Base-by-base conservation (phyloP, 53 echinoderm and acorn worm species). In the Arbacia lixula region DNA sequence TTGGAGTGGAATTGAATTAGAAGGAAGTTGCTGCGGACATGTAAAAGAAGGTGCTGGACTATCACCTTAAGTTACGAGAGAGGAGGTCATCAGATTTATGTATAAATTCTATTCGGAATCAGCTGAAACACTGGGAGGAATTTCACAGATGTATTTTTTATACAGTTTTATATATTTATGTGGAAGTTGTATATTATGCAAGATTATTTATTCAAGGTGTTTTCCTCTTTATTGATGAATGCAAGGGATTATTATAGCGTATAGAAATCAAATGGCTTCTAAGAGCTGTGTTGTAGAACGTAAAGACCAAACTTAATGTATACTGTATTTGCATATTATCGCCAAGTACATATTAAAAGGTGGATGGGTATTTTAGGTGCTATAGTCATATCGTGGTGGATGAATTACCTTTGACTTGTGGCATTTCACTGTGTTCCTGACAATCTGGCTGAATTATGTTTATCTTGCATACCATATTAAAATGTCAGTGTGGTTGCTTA, bases 131-230 rank as follows among this genome's bases (percentile, higher is more conserved):
- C 34, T 24, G 11, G 12, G 64, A 64, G 32, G 82, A 81, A 81
- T 81, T 63, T 81, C 82, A 81, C 82, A 46, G 63, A 77, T 81
- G 82, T 81, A 81, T 81, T 81, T 77, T 78, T 81, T 19, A 81
- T 81, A 81, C 64, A 34, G 12, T 81, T 81, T 63, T 81, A 81
- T 81, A 81, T 77, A 51, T 77, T 57, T 57, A 77, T 77, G 38
- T 77, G 57, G 55, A 77, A 74, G 28, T 20, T 77, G 77, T 77
- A 77, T 39, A 77, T 38, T 77, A 77, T 77, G 77, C 77, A 77
- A 77, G 40, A 19, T 77, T 54, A 77, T 58, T 77, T 77, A 58
- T 77, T 77, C 4, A 30, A 60, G 21, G 77, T 77, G 20, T 77
- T 34, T 30, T 29, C 43, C 53, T 17, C 52, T 31, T 5, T n/a